Percentiles rank a stretch among this genome's conserved stretches.
phyloP scores from a whole-genome alignment of 2,888 invertebrate genomes.

The Exephanes ischioxanthus region DNA sequence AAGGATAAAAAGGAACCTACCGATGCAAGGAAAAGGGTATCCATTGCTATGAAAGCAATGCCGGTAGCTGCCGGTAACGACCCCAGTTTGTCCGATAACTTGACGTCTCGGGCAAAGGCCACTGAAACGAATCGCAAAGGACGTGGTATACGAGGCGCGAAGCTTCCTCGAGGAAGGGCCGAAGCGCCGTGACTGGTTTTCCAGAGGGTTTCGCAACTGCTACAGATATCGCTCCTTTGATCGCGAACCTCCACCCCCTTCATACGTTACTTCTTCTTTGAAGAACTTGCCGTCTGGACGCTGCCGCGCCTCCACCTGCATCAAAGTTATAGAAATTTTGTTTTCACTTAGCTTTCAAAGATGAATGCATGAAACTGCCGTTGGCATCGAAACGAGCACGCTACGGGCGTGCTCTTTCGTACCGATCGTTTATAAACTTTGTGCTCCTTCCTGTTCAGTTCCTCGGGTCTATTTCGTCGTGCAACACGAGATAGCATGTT shows the following conservation, averaged over 20 bases:
- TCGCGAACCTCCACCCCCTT: constrained; percentile 45
- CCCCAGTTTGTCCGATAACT: constrained; percentile 28
- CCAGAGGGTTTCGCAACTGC: background rate
- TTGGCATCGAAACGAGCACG: background rate
- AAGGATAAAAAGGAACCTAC: background rate
- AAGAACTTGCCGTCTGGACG: background rate
- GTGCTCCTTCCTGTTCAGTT: background rate
- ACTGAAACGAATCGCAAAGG: background rate
- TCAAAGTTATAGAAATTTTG: constrained; percentile 51
- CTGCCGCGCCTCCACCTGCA: background rate
- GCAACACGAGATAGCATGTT: background rate
- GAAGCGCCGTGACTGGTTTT: constrained; percentile 25
- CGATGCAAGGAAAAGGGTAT: background rate
- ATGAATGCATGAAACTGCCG: background rate
- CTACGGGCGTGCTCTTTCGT: background rate
- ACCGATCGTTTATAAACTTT: background rate
- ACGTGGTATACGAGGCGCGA: background rate
- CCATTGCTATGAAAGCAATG: background rate
- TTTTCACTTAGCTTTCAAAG: constrained; percentile 27
- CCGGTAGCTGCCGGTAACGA: constrained; percentile 24
- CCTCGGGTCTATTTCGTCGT: background rate
- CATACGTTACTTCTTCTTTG: background rate
- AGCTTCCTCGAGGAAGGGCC: background rate
- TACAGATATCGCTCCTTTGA: constrained; percentile 48
- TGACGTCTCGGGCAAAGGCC: background rate